Evolutionary conservation across 2,113 vertebrate genomes (phyloP), one percentile per base, ranked within the genome.

Genomic region (Heliornis fulica): DNA sequence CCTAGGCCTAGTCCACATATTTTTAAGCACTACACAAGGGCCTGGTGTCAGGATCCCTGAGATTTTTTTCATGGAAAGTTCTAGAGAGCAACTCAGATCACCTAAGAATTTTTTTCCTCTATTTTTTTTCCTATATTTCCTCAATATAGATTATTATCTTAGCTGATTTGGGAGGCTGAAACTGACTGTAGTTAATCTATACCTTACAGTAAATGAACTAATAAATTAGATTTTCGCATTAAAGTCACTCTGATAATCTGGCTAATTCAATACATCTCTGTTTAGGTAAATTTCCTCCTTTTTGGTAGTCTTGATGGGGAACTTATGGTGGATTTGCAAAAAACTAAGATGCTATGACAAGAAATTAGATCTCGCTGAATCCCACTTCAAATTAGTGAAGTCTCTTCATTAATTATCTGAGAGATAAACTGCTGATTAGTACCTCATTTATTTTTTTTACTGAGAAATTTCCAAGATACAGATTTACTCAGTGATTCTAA

Each of bases 1-100:
- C 11, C 4, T 29, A 38, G 10, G 13, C 10, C 60, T 16, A 50
- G 15, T 5, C 26, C 50, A 28, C 1, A 0, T 25, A 40, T 23
- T 41, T 80, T 36, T 48, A 61, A 74, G 7, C 21, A 41, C 10
- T 80, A 22, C 7, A 56, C 1, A 0, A 61, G 7, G 13, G 2
- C 8, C 23, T 1, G 0, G 14, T 38, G 5, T 34, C 61, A 89
- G 32, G 6, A 89, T 3, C 11, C 29, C 22, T 41, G 9, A 70
- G n/a, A 18, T 5, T 7, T 56, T 61, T 54, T 61, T 40, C 38
- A 59, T 2, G 1, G 23, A 41, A 56, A 14, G 1, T 66, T 68
- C 41, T 51, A 46, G 32, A 40, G 6, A 61, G 22, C 34, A 48
- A n/a, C 5, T 46, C 61, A n/a, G 13, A 7, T 64, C 29, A 88